These are phyloP conservation scores for Pitangus sulphuratus DNA, from an alignment of 2,797 vertebrate species.

Conservation along the genomic window DNA sequence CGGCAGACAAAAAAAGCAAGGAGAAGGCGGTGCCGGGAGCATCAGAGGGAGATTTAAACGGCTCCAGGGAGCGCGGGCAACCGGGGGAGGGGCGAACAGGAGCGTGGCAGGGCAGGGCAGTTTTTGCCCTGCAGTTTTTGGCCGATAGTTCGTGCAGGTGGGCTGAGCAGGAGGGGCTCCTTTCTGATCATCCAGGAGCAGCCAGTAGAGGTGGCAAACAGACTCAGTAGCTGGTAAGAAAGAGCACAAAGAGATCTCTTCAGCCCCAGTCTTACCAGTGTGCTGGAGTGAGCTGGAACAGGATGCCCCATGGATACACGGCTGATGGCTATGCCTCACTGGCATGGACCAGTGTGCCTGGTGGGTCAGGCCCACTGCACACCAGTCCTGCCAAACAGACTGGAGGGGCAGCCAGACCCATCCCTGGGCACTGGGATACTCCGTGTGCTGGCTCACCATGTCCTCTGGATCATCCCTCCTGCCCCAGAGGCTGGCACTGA, in stretches of 20 bases:
- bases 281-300: neutral
- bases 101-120: neutral
- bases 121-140: no score
- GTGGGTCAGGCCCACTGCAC: neutral
- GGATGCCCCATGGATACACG: accelerated
- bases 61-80: accelerated
- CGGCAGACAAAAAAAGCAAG: accelerated
- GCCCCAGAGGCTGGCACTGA: neutral
- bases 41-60: accelerated
- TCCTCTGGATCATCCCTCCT: neutral
- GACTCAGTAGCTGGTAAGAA: neutral
- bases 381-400: neutral
- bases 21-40: accelerated
- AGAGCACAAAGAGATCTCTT: neutral
- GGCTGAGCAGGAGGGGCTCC: neutral
- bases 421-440: neutral
- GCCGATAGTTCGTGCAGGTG: accelerated
- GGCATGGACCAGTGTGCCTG: neutral
- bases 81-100: neutral
- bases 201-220: neutral
- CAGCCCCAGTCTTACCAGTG: neutral
- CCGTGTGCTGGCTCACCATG: neutral
- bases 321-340: neutral
- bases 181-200: neutral
- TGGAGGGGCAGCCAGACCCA: neutral